A percentile compares a stretch with the other conserved stretches of the same genome.
These are phyloP conservation scores for Capitella teleta DNA, from an alignment of 1,140 invertebrate genomes.

Conservation along the genomic window DNA sequence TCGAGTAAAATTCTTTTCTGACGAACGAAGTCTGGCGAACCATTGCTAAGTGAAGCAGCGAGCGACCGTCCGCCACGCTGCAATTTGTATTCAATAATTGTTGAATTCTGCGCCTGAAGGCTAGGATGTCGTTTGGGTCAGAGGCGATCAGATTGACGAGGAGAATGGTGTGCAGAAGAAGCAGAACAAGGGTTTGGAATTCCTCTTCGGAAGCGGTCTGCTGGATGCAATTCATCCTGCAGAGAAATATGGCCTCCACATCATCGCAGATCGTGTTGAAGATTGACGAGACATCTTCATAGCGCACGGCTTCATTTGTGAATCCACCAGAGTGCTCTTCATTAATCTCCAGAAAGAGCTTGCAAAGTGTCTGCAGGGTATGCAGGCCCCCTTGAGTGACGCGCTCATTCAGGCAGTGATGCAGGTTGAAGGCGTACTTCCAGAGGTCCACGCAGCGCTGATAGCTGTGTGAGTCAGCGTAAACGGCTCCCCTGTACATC, in stretches of 20 bases:
- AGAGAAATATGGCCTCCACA: neutral
- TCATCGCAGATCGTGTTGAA: neutral
- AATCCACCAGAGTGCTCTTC: conserved; percentile 2
- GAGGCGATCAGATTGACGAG: neutral
- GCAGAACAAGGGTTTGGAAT: neutral
- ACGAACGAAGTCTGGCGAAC: neutral
- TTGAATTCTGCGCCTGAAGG: neutral
- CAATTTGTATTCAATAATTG: neutral
- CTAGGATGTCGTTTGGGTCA: neutral
- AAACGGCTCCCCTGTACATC: conserved; percentile 67
- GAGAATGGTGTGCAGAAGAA: conserved; percentile 1
- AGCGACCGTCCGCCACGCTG: neutral
- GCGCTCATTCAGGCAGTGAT: neutral
- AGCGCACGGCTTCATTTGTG: neutral
- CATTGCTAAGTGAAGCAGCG: conserved; percentile 4
- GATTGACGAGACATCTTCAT: neutral
- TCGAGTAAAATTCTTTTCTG: neutral
- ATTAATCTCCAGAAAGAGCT: conserved; percentile 11
- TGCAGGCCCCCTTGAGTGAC: conserved; percentile 6
- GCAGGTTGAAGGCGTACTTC: conserved; percentile 9
- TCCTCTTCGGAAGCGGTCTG: no score
- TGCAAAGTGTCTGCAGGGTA: conserved; percentile 11
- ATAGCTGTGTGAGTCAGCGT: conserved; percentile 71
- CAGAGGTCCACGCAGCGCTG: conserved; percentile 44
- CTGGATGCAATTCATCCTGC: neutral